These are phyloP conservation scores for Phaedon cochleariae DNA, from an alignment of 2,888 invertebrate genomes.

Conservation along the genomic window DNA sequence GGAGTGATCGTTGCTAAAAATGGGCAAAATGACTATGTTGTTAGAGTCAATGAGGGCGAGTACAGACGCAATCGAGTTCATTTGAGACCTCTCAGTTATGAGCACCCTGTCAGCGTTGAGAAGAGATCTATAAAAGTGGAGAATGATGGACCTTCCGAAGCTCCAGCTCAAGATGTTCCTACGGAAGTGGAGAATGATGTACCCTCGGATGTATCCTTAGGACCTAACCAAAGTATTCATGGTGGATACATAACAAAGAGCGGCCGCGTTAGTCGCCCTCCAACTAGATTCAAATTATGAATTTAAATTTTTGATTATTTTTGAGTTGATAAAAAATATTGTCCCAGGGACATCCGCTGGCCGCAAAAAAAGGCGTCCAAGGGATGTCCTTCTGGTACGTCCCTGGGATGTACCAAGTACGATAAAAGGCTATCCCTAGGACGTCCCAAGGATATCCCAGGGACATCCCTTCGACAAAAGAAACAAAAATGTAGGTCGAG, in stretches of 20 bases:
- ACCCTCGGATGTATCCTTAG: neutral
- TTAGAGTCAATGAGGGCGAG: neutral
- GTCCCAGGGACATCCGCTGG: too few relatives aligned
- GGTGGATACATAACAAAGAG: neutral
- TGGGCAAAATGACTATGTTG: neutral
- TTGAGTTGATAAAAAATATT: neutral
- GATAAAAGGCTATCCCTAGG: too few relatives aligned
- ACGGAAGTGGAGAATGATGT: neutral
- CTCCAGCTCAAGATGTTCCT: too few relatives aligned
- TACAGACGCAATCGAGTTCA: conserved; percentile 8
- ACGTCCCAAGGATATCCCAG: too few relatives aligned
- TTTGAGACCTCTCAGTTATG: neutral
- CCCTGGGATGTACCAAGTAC: too few relatives aligned
- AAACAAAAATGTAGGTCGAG: too few relatives aligned
- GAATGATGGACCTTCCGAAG: neutral
- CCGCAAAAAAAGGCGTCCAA: too few relatives aligned
- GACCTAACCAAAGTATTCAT: neutral
- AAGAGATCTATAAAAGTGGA: neutral
- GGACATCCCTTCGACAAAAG: too few relatives aligned
- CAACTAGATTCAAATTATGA: neutral
- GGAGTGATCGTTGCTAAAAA: neutral
- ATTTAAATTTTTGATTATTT: neutral
- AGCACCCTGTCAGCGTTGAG: neutral
- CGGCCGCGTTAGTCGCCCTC: neutral
- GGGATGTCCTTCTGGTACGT: too few relatives aligned